Percentiles rank a stretch among this genome's conserved stretches.
phyloP scores from a whole-genome alignment of 2,113 vertebrate genomes.

The Gymnorhina tibicen region DNA sequence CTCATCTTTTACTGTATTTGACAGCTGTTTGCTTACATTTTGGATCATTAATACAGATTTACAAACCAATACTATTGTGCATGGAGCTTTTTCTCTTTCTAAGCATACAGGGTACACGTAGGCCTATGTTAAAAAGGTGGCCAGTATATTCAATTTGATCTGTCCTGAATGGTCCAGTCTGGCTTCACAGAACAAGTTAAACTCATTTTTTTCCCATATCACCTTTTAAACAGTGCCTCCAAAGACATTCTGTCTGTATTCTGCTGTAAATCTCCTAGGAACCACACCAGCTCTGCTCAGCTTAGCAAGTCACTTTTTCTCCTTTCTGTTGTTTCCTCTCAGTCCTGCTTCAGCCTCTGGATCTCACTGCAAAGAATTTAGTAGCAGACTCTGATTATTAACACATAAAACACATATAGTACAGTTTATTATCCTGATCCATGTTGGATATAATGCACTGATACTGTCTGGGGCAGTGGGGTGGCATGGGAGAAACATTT shows the following conservation, averaged over 20 bases:
- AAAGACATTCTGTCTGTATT: not conserved
- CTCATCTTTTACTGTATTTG: not conserved
- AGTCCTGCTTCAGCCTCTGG: not conserved
- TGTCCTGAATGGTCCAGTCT: not conserved
- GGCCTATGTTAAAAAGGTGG: not conserved
- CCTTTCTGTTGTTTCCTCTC: not conserved
- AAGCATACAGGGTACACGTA: not conserved
- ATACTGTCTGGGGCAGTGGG: not conserved
- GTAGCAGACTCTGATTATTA: not conserved
- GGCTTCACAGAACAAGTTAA: not conserved
- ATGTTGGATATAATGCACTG: not conserved
- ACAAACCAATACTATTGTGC: not conserved
- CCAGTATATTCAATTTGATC: not conserved
- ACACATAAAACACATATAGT: not conserved
- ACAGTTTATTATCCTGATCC: not conserved
- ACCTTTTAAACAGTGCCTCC: not conserved
- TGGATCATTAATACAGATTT: not conserved
- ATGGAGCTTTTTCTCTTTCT: not conserved
- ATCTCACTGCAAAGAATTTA: not conserved
- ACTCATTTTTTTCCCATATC: not conserved
- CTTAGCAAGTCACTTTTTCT: not conserved
- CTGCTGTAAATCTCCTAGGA: not conserved
- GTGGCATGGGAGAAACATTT: fast-evolving
- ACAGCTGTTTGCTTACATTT: not conserved
- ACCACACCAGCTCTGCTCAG: not conserved